These are phyloP conservation scores for Leuctra nigra DNA, from an alignment of 2,888 invertebrate genomes.

Conservation along the genomic window DNA sequence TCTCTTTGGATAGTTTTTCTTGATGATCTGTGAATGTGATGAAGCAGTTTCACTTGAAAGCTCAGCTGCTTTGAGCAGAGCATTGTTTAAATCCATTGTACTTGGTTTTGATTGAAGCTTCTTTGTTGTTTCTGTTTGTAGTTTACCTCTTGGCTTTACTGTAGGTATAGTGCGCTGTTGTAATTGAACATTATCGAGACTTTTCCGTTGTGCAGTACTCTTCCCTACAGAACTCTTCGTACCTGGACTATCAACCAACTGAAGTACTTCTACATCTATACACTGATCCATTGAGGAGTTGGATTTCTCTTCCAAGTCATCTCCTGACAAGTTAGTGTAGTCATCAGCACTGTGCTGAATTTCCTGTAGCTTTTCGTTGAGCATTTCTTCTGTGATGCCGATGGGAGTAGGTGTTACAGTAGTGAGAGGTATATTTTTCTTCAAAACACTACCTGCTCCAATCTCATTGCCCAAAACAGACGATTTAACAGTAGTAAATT, in stretches of 20 bases:
- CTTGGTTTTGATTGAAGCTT: background rate
- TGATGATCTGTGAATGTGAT: background rate
- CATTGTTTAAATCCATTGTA: no score
- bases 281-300: background rate
- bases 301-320: slow-evolving; percentile 1
- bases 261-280: background rate
- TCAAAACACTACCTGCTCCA: background rate
- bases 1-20: slow-evolving; percentile 30
- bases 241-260: no score
- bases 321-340: slow-evolving; percentile 1
- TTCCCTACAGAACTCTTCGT: background rate
- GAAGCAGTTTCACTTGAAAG: background rate
- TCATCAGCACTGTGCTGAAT: background rate
- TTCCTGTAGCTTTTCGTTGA: slow-evolving; percentile 27
- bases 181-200: no score
- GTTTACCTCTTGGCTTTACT: background rate
- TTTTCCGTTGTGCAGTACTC: background rate
- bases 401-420: background rate
- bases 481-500: background rate
- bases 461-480: background rate
- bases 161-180: background rate
- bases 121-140: background rate
- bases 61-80: background rate
- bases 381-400: background rate
- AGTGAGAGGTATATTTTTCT: background rate